A percentile compares a stretch with the other conserved stretches of the same genome.
phyloP scores from a whole-genome alignment of 2,888 invertebrate species.

The Aleiodes leptofemur region DNA sequence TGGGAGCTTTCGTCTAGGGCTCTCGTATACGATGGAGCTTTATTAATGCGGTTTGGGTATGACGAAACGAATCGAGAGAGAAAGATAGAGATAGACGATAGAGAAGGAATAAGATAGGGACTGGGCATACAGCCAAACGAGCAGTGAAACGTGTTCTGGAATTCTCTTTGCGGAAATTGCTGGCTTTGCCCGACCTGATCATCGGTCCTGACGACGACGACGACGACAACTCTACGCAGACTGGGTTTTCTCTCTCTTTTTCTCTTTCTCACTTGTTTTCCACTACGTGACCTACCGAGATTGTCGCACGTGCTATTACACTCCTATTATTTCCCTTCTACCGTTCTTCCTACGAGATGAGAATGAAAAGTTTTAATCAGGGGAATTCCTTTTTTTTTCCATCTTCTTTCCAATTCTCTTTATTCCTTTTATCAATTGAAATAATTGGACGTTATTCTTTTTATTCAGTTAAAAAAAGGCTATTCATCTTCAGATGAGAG shows the following conservation, averaged over 20 bases:
- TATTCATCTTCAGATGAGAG: no score
- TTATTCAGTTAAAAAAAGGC: no score
- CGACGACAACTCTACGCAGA: slow-evolving; percentile 1
- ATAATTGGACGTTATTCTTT: neutral
- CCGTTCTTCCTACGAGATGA: slow-evolving; percentile 24
- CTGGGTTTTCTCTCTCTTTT: slow-evolving; percentile 4
- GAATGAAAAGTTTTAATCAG: slow-evolving; percentile 12
- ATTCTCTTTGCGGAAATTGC: slow-evolving; percentile 56
- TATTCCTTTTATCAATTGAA: neutral
- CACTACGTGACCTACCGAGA: slow-evolving; percentile 32
- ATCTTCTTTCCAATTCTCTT: neutral
- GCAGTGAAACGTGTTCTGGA: slow-evolving; percentile 61
- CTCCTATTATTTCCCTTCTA: slow-evolving; percentile 25
- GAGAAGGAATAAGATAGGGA: slow-evolving; percentile 24
- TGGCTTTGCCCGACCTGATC: slow-evolving; percentile 37
- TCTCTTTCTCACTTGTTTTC: slow-evolving; percentile 5
- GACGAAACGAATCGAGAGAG: slow-evolving; percentile 10
- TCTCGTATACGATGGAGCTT: slow-evolving; percentile 8
- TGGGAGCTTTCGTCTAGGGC: slow-evolving; percentile 21
- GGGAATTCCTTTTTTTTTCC: neutral
- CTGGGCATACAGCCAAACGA: slow-evolving; percentile 64
- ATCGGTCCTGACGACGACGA: slow-evolving; percentile 10
- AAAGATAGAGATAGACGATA: neutral
- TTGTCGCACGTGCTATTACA: slow-evolving; percentile 43
- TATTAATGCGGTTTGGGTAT: slow-evolving; percentile 38